phyloP scores from a whole-genome alignment of 2,113 vertebrate species.

The Halcyon senegalensis region DNA sequence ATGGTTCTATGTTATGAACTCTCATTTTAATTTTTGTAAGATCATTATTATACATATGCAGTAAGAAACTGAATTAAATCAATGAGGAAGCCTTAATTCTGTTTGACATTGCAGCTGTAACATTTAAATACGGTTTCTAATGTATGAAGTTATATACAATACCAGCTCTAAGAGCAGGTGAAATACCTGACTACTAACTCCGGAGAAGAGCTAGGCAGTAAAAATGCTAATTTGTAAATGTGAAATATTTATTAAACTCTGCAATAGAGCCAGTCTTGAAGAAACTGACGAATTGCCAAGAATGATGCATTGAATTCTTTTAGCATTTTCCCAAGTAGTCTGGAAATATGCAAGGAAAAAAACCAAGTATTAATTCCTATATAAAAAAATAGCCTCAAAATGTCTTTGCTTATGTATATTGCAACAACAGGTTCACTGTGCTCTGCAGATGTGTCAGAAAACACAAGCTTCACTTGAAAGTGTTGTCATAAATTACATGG shows the following conservation, averaged over 20 bases:
- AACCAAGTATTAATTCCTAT: background rate
- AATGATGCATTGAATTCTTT: background rate
- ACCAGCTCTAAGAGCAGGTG: background rate
- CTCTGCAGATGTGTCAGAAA: background rate
- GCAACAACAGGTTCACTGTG: background rate
- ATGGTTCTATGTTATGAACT: background rate
- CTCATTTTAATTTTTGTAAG: background rate
- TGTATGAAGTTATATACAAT: background rate
- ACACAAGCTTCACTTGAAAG: background rate
- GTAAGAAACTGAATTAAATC: background rate
- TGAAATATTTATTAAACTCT: constrained; percentile 1
- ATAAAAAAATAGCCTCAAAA: background rate
- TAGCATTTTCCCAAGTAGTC: background rate
- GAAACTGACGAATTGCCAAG: background rate
- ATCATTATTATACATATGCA: background rate
- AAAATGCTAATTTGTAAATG: background rate
- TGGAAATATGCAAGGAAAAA: background rate
- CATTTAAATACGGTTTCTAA: background rate
- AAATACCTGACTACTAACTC: background rate
- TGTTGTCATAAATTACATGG: background rate
- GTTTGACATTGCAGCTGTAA: background rate
- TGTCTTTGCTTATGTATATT: background rate
- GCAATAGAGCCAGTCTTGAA: background rate
- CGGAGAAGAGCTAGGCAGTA: background rate
- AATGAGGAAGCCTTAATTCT: background rate